Conservation (phyloP, 1,140 invertebrate species). For the Bombus polaris region DNA sequence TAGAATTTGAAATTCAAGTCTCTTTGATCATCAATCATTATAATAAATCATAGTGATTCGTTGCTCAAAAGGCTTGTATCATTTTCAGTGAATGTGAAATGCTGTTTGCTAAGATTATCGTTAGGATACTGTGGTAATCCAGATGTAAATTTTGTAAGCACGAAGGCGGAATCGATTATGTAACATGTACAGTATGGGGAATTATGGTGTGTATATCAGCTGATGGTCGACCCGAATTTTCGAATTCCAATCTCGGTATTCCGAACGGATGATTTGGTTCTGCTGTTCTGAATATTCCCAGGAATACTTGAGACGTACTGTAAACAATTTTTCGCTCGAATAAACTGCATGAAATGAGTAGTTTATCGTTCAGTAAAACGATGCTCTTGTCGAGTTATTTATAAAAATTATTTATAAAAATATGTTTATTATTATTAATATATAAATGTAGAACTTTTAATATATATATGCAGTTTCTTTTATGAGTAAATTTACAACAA, state of each 20-base stretch:
- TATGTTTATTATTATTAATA: too few species aligned
- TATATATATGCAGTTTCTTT: too few species aligned
- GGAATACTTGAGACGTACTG: neutral
- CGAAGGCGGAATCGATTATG: slow-evolving; percentile 23
- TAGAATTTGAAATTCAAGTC: too few species aligned
- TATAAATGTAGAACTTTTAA: too few species aligned
- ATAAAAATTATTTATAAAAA: too few species aligned
- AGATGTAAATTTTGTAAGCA: slow-evolving; percentile 23
- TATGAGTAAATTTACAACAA: too few species aligned
- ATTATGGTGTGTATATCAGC: slow-evolving; percentile 28
- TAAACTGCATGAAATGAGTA: too few species aligned
- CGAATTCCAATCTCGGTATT: slow-evolving; percentile 55
- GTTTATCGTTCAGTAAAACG: too few species aligned
- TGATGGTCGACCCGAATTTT: slow-evolving; percentile 57
- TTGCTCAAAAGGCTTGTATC: neutral
- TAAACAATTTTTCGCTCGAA: neutral
- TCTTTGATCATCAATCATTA: neutral
- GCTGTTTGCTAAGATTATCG: neutral
- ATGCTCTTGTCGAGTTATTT: too few species aligned
- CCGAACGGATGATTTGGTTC: slow-evolving; percentile 48
- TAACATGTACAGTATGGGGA: slow-evolving; percentile 1
- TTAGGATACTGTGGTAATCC: slow-evolving; percentile 28
- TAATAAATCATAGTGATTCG: neutral
- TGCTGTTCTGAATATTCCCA: slow-evolving; percentile 11
- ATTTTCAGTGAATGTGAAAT: neutral